These are phyloP conservation scores for Zaprionus taronus DNA, from an alignment of 1,140 invertebrate genomes.

Conservation along the genomic window DNA sequence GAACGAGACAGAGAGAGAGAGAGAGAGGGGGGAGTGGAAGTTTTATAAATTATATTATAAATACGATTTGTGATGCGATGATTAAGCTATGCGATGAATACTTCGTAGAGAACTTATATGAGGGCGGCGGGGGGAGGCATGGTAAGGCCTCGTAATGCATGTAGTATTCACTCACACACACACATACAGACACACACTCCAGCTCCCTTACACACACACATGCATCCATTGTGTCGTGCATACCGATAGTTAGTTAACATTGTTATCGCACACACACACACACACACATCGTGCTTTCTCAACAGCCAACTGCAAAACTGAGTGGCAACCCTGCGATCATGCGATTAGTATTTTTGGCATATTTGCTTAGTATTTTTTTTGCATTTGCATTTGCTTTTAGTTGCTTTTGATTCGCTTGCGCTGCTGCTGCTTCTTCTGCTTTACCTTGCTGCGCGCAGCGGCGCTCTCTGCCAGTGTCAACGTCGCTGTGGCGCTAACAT, in stretches of 20 bases:
- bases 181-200: slow-evolving; percentile 13
- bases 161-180: background rate
- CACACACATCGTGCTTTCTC: background rate
- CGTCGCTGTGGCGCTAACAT: slow-evolving; percentile 63
- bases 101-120: background rate
- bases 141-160: background rate
- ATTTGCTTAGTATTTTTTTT: slow-evolving; percentile 2
- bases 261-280: slow-evolving; percentile 8
- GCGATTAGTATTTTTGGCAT: slow-evolving; percentile 41
- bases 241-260: slow-evolving; percentile 26
- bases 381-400: slow-evolving; percentile 4
- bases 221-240: background rate
- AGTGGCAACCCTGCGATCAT: slow-evolving; percentile 30
- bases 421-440: slow-evolving; percentile 21
- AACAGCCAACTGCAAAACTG: background rate
- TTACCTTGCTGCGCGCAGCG: slow-evolving; percentile 67
- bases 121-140: background rate
- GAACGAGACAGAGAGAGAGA: slow-evolving; percentile 1
- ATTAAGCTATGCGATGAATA: background rate
- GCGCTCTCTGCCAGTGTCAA: slow-evolving; percentile 52
- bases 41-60: background rate
- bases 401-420: slow-evolving; percentile 14
- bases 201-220: slow-evolving; percentile 19
- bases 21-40: slow-evolving; percentile 1
- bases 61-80: background rate